Base-by-base conservation (phyloP, 2,113 vertebrate genomes). In the Callocephalon fimbriatum region DNA sequence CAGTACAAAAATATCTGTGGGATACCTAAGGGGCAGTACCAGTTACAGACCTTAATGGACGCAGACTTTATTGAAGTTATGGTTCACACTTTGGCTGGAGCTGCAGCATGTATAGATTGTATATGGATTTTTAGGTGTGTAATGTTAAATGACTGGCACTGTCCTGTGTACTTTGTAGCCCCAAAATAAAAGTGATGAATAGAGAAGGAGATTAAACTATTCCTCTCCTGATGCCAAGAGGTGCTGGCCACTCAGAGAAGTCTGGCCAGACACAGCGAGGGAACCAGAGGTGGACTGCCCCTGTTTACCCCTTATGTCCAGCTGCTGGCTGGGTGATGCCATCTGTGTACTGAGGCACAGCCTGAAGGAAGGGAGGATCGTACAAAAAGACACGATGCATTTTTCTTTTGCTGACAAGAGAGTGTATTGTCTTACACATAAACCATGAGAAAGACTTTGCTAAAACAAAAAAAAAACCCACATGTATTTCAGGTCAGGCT, bases 331-430 rank as follows among this genome's bases (percentile, higher is more conserved):
- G 40, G 29, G 20, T 22, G 14, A 45, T 61, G 29, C 8, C 23
- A 4, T 27, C 37, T 59, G 19, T 47, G 22, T 11, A 38, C 18
- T 0, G 0, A 76, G 23, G 29, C 29, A 31, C 38, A 83, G 27
- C 5, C 15, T 45, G 38, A 86, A 42, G 40, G 48, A 79, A 59
- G 11, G 40, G 10, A 77, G 6, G 21, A 70, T 32, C n/a, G 13
- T 45, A 53, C 61, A 77, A 66, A 58, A 95, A 77, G 27, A 14
- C 16, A 65, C 0, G 3, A 54, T 73, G 23, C 4, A 20, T 91
- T 59, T 79, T 63, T 9, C 42, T 79, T 77, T 84, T 65, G n/a
- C 18, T 70, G 63, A 2, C 40, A 70, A 47, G 14, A 62, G 8
- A 77, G 20, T 9, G 4, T 37, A 27, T 4, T 40, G 12, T 2